Evolutionary conservation across 2,797 vertebrate species (phyloP).

Genomic region (Crenuchus spilurus): DNA sequence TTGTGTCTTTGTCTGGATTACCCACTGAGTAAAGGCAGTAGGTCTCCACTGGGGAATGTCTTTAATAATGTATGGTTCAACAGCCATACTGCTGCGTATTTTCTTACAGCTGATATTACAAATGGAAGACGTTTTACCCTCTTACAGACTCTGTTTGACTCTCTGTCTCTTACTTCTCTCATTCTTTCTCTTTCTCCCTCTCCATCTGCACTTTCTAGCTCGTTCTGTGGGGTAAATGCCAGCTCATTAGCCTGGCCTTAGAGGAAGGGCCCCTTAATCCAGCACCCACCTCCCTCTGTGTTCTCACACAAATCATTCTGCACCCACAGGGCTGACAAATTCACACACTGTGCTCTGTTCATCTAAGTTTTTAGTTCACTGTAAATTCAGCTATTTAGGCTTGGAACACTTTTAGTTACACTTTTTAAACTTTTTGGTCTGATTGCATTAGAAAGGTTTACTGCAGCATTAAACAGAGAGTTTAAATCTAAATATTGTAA

Average conservation of each 20-base stretch:
- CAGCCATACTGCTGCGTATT: too few species aligned
- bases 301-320: constrained; percentile 9
- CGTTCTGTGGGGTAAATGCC: constrained; percentile 65
- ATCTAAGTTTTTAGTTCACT: too few species aligned
- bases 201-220: not conserved
- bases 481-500: too few species aligned
- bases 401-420: too few species aligned
- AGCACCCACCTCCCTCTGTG: constrained; percentile 32
- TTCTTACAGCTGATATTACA: not conserved
- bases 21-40: not conserved
- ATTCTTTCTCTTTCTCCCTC: not conserved
- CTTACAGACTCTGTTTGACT: too few species aligned
- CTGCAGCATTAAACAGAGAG: too few species aligned
- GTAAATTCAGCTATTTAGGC: too few species aligned
- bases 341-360: not conserved
- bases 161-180: not conserved
- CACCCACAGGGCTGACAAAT: not conserved
- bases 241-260: constrained; percentile 72
- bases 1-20: constrained; percentile 10
- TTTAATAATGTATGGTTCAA: not conserved
- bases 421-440: too few species aligned
- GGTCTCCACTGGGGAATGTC: constrained; percentile 2
- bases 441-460: too few species aligned
- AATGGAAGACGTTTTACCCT: not conserved
- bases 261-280: constrained; percentile 73